Evolutionary conservation across 2,888 invertebrate species (phyloP), one percentile per base, ranked within the genome.

Genomic region (Bugulina stolonifera): DNA sequence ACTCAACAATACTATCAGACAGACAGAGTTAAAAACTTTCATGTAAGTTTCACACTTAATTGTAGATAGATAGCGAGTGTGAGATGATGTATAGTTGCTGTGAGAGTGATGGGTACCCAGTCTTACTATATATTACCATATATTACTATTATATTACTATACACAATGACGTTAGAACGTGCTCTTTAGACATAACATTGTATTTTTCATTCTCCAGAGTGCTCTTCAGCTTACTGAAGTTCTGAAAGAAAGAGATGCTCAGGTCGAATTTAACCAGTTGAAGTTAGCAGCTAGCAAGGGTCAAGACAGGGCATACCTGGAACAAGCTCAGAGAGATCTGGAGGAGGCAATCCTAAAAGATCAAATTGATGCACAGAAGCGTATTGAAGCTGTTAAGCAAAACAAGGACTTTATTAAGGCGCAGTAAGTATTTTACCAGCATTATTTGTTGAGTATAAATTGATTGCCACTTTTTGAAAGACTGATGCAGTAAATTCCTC

Each of bases 1-100:
- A 81, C 81, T 43, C 80, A 81, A 73, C 83, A 83, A 76, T 85
- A 84, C 75, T 84, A 83, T 72, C 83, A 84, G 75, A 85, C 84
- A 70, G 84, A 84, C 74, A 75, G 84, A 72, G 81, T 85, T 64
- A 84, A 83, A 76, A 77, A 77, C 54, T 84, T 85, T 77, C 84
- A 85, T 79, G 84, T 85, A 76, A 80, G 82, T 77, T 25, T 23
- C n/a, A 57, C n/a, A 10, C 10, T 52, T 14, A 14, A 22, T 23
- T 22, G 22, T 52, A 52, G 14, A 52, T 52, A n/a, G n/a, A n/a
- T n/a, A n/a, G n/a, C n/a, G n/a, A n/a, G n/a, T n/a, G n/a, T n/a
- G n/a, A n/a, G n/a, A n/a, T n/a, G n/a, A n/a, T n/a, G n/a, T n/a
- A n/a, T n/a, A n/a, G n/a, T n/a, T n/a, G n/a, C n/a, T n/a, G n/a